phyloP scores from a whole-genome alignment of 2,113 vertebrate genomes.

The Pelmatolapia mariae region DNA sequence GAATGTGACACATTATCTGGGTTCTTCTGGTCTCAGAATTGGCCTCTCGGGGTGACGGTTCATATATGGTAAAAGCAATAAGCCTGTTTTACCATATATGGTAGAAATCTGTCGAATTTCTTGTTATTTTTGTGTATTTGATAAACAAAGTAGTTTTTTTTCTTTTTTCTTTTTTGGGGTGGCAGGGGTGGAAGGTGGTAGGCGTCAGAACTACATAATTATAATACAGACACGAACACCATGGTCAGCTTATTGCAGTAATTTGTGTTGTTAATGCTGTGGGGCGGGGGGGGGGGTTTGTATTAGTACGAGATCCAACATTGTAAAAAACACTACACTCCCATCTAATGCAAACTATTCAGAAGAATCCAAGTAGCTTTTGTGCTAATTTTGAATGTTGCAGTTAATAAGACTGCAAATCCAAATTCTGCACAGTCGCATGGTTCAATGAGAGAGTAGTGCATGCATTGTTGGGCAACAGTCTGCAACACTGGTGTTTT shows the following conservation, averaged over 20 bases:
- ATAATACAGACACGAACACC: accelerated
- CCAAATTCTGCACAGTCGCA: accelerated
- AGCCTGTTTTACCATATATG: neutral
- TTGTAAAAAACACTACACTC: neutral
- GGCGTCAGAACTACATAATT: neutral
- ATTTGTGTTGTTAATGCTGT: neutral
- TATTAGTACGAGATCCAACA: accelerated
- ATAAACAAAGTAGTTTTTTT: accelerated
- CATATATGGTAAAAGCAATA: neutral
- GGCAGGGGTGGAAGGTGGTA: neutral
- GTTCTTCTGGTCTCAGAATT: neutral
- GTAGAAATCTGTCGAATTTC: neutral
- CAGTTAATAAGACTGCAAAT: neutral
- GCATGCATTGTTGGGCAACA: neutral
- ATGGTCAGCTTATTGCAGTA: neutral
- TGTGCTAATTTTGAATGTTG: neutral
- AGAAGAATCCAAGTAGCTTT: neutral
- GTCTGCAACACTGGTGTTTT: neutral
- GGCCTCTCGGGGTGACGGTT: neutral
- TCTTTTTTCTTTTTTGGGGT: neutral
- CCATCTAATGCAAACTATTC: neutral
- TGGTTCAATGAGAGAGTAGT: neutral
- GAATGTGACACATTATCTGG: neutral
- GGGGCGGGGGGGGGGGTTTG: no score
- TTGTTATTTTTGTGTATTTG: neutral